Base-by-base conservation (phyloP, 2,888 invertebrate genomes). In the Leptogaster cylindrica region DNA sequence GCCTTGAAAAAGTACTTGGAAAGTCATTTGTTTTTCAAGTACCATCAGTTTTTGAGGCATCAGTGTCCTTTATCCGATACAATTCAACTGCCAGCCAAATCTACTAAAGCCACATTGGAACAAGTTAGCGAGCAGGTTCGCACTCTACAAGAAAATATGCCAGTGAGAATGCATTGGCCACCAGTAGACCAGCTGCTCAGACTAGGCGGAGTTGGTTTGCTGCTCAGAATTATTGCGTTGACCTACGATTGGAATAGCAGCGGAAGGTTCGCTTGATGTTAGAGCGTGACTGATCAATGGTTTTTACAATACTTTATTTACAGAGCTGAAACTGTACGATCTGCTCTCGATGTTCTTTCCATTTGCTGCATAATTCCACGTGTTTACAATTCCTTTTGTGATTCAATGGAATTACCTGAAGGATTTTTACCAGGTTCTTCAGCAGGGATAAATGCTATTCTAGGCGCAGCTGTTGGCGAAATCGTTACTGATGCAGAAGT, bases 181-280 rank as follows among this genome's bases (percentile, higher is more conserved):
- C 95, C 97, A 0, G 93, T 97, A 0, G 93, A 95, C 76, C 90
- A 94, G 73, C 84, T 97, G 25, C 81, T 93, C 69, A 89, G 89
- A 74, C 83, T 97, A 28, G 94, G 95, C 2, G 95, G 94, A 0
- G 87, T 93, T 12, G 85, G 88, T 0, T 83, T 95, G 61, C 83
- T 97, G 23, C 82, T 96, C 70, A 90, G 92, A 77, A 90, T 97
- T 3, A 90, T 97, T 16, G 93, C 92, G 0, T 89, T 92, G 75
- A 90, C 94, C 0, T 92, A 92, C 77, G 93, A 95, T 74, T 96
- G 96, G 95, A 93, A 92, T 80, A 93, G 90, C 77, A 89, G 89
- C 72, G 94, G 94, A 73, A 87, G 90, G 86, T 87, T 75, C 74
- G 71, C 58, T 41, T 41, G 20, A 61, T 28, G 14, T 8, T 44